Evolutionary conservation across 2,888 invertebrate genomes (phyloP), one percentile per base, ranked within the genome.

Genomic region (Tenthredo scrophulariae): DNA sequence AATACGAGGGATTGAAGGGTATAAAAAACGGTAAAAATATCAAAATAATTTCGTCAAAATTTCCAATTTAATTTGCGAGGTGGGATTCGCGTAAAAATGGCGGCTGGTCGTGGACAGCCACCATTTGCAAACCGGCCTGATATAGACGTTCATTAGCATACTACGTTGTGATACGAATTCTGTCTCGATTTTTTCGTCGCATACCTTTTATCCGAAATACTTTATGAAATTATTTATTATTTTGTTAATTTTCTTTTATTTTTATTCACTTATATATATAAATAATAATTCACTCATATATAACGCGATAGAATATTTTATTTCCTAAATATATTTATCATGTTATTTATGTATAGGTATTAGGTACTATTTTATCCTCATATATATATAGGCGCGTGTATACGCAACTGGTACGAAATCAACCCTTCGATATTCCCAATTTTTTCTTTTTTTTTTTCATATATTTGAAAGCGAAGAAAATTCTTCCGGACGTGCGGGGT

Each of bases 101-200:
- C 89, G 88, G 33, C 82, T 84, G 80, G 85, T 10, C 84, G 74
- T 82, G 86, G 87, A 82, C 84, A 86, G 87, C 86, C 89, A 89
- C 89, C 89, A 89, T 89, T 89, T 89, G 88, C 88, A 88, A 89
- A 88, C 86, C 87, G 87, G 89, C 86, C 86, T 83, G 85, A 85
- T 74, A 79, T 72, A 65, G 87, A 85, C 65, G 67, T 85, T 87
- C 87, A 89, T 89, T 88, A 88, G 86, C 89, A 89, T 89, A 88
- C 86, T 29, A 54, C 67, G 29, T 62, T 50, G 67, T 46, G 83
- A 50, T 83, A 83, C 67, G 83, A 83, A 43, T 83, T 65, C 26
- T 26, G 40, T 77, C 62, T 26, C 37, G 33, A 40, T 80, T 62
- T 80, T 40, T 3, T 1, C 5, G 5, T 62, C 2, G n/a, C 37